Base-by-base conservation (phyloP, 2,797 vertebrate genomes). In the Macrochelys suwanniensis region DNA sequence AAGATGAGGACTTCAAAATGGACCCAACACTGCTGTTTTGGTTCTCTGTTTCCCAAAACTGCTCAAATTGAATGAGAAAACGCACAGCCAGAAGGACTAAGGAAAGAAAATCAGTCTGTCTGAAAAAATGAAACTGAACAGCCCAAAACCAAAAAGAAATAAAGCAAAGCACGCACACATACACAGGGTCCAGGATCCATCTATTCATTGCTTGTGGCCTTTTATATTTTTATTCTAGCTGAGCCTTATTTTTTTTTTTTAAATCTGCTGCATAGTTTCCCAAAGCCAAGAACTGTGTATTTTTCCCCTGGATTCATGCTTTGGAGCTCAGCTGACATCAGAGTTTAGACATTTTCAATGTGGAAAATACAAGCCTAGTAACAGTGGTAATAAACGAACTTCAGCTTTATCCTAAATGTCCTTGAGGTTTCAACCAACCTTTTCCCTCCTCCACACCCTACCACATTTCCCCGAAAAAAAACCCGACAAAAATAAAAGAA, bases 301-400 rank as follows among this genome's bases (percentile, higher is more conserved):
- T 97, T 97, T 92, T 97, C 93, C 89, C 97, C 94, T 97, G 88
- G 92, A 90, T 95, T 93, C 61, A 95, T 47, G 92, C 92, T 97
- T 97, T 97, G 89, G 93, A 97, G 96, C 97, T 92, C 95, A 96
- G 94, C 77, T 95, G 96, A 95, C 96, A 92, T 96, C 90, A 88
- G 57, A 84, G 97, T 96, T 95, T 80, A 77, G 42, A 76, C 78
- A 89, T 61, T 78, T 96, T 97, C 91, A 96, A 88, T 94, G 94
- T 97, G 95, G 97, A 96, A 98, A 96, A 97, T 95, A 94, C 85
- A 97, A 96, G 97, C 96, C 96, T 95, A 88, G 57, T 95, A 97
- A 96, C 7, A 87, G 49, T 94, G 94, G 91, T 89, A 95, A 89
- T 90, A 88, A 59, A 92, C 93, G 89, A 96, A 94, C 95, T 97